Conservation (phyloP, 2,113 vertebrate genomes). For the Rhabdornis inornatus region DNA sequence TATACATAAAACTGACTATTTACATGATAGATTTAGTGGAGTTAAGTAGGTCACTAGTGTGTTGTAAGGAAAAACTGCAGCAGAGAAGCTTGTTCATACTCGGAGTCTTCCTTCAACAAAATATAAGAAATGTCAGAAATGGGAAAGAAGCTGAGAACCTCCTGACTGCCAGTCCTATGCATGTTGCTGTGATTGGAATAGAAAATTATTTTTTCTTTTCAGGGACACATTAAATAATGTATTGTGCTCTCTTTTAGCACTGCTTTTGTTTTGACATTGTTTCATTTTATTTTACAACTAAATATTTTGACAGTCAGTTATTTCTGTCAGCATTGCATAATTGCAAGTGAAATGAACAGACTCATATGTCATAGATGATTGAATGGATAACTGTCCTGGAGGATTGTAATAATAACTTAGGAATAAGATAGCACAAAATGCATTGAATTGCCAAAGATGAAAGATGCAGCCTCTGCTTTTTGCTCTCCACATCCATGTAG, state of each 20-base stretch:
- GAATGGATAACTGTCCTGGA: background rate
- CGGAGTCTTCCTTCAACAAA: background rate
- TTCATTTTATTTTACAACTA: background rate
- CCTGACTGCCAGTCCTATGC: background rate
- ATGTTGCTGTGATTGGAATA: background rate
- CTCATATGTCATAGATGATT: background rate
- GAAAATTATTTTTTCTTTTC: background rate
- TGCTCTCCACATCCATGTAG: background rate
- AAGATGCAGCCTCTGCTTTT: background rate
- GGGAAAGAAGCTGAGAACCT: background rate
- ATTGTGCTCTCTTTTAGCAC: background rate
- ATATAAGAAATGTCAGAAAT: background rate
- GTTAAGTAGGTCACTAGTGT: background rate
- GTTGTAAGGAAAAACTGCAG: background rate
- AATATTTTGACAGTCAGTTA: slow-evolving; percentile 10
- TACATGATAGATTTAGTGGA: background rate
- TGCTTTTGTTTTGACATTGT: background rate
- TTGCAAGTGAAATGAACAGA: slow-evolving; percentile 4
- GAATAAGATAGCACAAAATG: background rate
- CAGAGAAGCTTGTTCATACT: background rate
- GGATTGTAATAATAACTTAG: background rate
- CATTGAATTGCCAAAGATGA: background rate
- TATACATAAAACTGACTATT: background rate
- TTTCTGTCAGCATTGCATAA: background rate
- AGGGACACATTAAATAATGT: background rate